Conservation (phyloP, 2,888 invertebrate species). For the Trichopria drosophilae region DNA sequence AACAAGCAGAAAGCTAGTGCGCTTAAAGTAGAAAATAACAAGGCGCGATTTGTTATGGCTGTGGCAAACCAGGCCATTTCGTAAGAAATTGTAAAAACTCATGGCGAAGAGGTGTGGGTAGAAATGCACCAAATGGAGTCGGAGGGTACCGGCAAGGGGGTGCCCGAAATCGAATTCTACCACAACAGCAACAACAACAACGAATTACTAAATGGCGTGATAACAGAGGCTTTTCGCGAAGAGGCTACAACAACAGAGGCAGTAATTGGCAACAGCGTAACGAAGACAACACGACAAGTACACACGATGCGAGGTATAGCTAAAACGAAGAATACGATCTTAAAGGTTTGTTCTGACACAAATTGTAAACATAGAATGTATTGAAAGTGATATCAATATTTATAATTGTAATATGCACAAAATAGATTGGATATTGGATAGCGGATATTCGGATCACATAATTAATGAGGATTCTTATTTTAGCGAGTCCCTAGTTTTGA, state of each 20-base stretch:
- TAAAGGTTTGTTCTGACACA: constrained; percentile 7
- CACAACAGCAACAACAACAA: background rate
- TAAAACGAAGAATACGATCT: background rate
- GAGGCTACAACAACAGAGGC: too few relatives aligned
- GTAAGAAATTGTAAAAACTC: constrained; percentile 16
- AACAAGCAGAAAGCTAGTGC: constrained; percentile 1
- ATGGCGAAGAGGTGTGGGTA: background rate
- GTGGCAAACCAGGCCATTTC: constrained; percentile 16
- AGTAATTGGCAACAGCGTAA: background rate
- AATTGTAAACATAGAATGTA: constrained; percentile 1
- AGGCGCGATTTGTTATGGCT: constrained; percentile 7
- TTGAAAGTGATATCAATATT: background rate
- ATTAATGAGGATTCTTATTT: constrained; percentile 23
- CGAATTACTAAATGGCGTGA: background rate
- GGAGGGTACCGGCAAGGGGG: background rate
- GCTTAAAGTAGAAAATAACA: constrained; percentile 5
- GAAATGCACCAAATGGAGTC: constrained; percentile 2
- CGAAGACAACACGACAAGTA: background rate
- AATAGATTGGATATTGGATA: too few relatives aligned
- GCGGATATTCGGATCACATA: constrained; percentile 30
- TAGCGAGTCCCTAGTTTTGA: constrained; percentile 8
- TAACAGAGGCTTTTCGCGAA: constrained; percentile 1
- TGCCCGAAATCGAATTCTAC: background rate
- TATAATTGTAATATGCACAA: constrained; percentile 16
- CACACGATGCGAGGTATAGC: constrained; percentile 3